These are phyloP conservation scores for Agrochola macilenta DNA, from an alignment of 2,888 invertebrate genomes.

Conservation along the genomic window DNA sequence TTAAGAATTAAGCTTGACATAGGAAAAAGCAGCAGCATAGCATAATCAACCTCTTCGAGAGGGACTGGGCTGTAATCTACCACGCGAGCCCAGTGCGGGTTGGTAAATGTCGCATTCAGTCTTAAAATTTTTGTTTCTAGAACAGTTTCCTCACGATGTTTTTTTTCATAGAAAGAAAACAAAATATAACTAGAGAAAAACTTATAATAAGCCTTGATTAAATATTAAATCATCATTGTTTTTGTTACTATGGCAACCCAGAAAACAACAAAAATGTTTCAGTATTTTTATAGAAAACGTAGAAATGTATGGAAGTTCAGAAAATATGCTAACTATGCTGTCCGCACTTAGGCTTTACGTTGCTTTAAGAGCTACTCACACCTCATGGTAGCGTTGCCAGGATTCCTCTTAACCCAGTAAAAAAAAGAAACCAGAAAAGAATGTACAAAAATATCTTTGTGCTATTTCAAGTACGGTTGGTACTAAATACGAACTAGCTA, in stretches of 20 bases:
- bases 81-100: too few species aligned
- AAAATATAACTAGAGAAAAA: background rate
- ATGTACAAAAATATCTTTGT: slow-evolving; percentile 11
- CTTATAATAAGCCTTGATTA: background rate
- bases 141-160: too few species aligned
- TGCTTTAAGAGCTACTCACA: slow-evolving; percentile 50
- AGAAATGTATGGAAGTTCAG: slow-evolving; percentile 23
- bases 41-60: too few species aligned
- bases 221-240: slow-evolving; percentile 5
- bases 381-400: slow-evolving; percentile 31
- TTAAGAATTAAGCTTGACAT: too few species aligned
- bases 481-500: background rate
- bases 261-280: slow-evolving; percentile 11
- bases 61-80: too few species aligned
- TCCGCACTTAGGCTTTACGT: slow-evolving; percentile 45
- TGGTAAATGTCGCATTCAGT: too few species aligned
- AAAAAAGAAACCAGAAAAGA: slow-evolving; percentile 17
- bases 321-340: slow-evolving; percentile 43
- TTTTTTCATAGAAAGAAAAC: background rate
- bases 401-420: slow-evolving; percentile 46
- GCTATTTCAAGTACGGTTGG: background rate
- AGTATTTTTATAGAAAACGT: slow-evolving; percentile 8
- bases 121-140: too few species aligned
- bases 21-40: too few species aligned
- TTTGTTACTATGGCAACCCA: background rate